Conservation (phyloP, 1,140 invertebrate genomes). For the Copidosoma floridanum region DNA sequence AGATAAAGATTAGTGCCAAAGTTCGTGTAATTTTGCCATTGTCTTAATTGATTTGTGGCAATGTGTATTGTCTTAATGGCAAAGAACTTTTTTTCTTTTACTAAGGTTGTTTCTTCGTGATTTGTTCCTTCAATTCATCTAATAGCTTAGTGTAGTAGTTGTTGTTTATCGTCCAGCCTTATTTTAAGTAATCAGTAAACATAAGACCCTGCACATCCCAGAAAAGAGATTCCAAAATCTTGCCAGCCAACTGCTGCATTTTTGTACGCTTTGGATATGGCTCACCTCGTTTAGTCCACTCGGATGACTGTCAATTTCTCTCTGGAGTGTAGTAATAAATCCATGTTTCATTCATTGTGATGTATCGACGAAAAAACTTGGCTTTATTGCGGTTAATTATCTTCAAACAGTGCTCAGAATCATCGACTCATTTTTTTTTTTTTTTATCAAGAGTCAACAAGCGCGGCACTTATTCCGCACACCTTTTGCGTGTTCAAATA, state of each 20-base stretch:
- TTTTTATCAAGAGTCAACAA: too few relatives aligned
- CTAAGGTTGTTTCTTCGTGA: background rate
- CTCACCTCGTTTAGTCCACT: too few relatives aligned
- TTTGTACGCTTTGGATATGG: background rate
- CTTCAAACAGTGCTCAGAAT: slow-evolving; percentile 18
- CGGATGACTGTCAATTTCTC: too few relatives aligned
- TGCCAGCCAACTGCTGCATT: background rate
- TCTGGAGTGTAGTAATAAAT: too few relatives aligned
- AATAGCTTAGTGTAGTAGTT: background rate
- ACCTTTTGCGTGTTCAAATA: too few relatives aligned
- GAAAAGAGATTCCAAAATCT: background rate
- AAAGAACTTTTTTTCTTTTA: background rate
- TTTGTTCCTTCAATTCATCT: background rate
- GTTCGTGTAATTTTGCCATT: background rate
- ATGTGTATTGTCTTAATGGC: background rate
- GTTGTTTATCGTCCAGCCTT: too few relatives aligned
- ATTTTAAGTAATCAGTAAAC: background rate
- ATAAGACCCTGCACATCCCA: background rate
- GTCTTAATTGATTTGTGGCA: background rate
- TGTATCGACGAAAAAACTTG: too few relatives aligned
- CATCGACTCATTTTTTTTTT: slow-evolving; percentile 30
- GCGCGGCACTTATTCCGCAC: too few relatives aligned
- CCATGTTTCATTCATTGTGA: too few relatives aligned
- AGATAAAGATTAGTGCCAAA: background rate
- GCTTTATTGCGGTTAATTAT: background rate